phyloP scores from a whole-genome alignment of 2,888 invertebrate genomes.

The Reticulitermes lucifugus region DNA sequence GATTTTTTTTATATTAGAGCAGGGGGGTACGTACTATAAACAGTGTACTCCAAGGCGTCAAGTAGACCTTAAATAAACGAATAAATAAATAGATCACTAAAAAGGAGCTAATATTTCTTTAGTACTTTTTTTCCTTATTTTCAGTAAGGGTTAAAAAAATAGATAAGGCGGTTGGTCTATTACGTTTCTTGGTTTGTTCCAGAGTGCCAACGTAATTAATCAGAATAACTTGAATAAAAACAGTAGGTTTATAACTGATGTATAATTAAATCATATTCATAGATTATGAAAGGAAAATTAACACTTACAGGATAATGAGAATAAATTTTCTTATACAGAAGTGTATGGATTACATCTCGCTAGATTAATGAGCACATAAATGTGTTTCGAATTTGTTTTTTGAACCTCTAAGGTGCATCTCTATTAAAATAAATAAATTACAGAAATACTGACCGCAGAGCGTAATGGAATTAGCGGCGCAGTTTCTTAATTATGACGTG shows the following conservation, averaged over 20 bases:
- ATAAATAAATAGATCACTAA: too few species aligned
- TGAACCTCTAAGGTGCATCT: not conserved
- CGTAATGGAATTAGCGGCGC: not conserved
- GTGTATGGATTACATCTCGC: slow-evolving; percentile 10
- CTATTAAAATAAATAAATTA: not conserved
- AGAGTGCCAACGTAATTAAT: not conserved
- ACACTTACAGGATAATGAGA: slow-evolving; percentile 1
- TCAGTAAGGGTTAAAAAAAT: too few species aligned
- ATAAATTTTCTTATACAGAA: slow-evolving; percentile 11
- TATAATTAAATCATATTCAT: slow-evolving; percentile 20
- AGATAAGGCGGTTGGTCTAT: not conserved
- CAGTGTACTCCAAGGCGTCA: too few species aligned
- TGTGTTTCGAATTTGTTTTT: not conserved
- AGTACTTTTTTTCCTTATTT: too few species aligned
- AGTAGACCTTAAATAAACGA: too few species aligned
- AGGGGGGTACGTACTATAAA: too few species aligned
- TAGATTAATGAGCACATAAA: not conserved
- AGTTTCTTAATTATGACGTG: slow-evolving; percentile 2
- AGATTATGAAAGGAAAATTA: slow-evolving; percentile 26
- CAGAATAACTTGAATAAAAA: not conserved
- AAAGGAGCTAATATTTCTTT: too few species aligned
- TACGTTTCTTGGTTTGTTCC: not conserved
- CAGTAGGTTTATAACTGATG: not conserved
- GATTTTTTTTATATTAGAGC: too few species aligned
- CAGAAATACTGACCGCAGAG: not conserved